Percentiles rank a stretch among this genome's conserved stretches.
Conservation (phyloP, 2,113 vertebrate genomes). For the Serinus canaria region DNA sequence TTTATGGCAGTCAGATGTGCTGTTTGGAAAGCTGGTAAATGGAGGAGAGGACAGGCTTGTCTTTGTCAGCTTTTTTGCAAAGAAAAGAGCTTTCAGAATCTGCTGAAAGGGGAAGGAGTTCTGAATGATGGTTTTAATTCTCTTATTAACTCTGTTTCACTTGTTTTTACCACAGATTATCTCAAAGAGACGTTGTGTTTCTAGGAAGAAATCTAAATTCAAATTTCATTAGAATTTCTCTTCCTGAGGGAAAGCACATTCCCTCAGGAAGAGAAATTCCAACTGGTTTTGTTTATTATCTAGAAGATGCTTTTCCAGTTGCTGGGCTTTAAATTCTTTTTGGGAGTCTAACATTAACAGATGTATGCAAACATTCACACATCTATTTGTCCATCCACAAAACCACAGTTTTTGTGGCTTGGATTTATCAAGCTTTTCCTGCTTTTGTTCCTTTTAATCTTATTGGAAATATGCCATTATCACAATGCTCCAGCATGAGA, state of each 20-base stretch:
- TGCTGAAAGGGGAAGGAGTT: conserved; percentile 48
- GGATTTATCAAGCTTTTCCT: conserved; percentile 18
- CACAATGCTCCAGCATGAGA: neutral
- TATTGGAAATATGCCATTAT: conserved; percentile 1
- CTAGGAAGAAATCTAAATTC: conserved; percentile 18
- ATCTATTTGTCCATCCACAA: neutral
- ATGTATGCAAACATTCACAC: neutral
- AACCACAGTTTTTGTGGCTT: neutral
- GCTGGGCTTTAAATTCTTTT: conserved; percentile 31
- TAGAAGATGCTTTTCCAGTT: conserved; percentile 25
- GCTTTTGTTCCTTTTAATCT: conserved; percentile 19
- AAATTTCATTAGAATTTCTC: conserved; percentile 30
- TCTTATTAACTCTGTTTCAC: conserved; percentile 15
- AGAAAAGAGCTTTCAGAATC: conserved; percentile 59
- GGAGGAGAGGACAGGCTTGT: conserved; percentile 47
- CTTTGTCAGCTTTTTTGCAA: conserved; percentile 68
- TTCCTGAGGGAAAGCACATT: conserved; percentile 5
- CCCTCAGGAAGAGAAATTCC: no score
- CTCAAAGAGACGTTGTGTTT: conserved; percentile 4
- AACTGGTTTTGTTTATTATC: neutral
- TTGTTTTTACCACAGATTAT: conserved; percentile 55
- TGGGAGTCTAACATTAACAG: neutral
- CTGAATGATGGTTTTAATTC: neutral
- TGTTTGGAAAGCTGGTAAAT: conserved; percentile 67
- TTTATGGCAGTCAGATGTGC: conserved; percentile 67